Evolutionary conservation across 2,797 vertebrate species (phyloP).

Genomic region (Myiotriccus ornatus): DNA sequence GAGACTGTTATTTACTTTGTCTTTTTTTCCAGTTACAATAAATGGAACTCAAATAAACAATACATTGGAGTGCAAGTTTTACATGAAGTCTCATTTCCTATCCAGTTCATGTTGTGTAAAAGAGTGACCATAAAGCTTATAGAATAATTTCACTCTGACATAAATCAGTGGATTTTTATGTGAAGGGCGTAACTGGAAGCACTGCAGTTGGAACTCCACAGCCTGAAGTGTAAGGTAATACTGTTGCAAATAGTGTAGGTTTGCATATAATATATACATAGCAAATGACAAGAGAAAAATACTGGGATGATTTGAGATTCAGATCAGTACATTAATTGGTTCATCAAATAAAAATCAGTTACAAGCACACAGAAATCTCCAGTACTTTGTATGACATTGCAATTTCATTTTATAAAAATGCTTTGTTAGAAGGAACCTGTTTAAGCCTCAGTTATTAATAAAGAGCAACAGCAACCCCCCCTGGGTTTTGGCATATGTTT

Average conservation of each 20-base stretch:
- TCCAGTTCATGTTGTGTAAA: not conserved
- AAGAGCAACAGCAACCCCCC: not conserved
- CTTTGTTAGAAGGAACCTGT: not conserved
- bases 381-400: not conserved
- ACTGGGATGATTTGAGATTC: not conserved
- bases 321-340: not conserved
- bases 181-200: not conserved
- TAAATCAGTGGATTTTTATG: not conserved
- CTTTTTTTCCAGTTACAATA: not conserved
- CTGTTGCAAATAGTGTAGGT: not conserved
- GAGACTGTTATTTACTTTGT: not conserved
- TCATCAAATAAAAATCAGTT: not conserved
- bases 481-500: not conserved
- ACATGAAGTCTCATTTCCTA: not conserved
- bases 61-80: not conserved
- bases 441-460: slow-evolving; percentile 31
- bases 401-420: slow-evolving; percentile 40
- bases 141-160: not conserved
- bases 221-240: not conserved
- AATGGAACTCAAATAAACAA: not conserved
- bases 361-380: not conserved
- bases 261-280: not conserved
- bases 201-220: not conserved
- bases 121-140: not conserved
- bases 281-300: not conserved